Conservation (phyloP, 92 coral and sea anemone species). For the Zoanthus gigantus region DNA sequence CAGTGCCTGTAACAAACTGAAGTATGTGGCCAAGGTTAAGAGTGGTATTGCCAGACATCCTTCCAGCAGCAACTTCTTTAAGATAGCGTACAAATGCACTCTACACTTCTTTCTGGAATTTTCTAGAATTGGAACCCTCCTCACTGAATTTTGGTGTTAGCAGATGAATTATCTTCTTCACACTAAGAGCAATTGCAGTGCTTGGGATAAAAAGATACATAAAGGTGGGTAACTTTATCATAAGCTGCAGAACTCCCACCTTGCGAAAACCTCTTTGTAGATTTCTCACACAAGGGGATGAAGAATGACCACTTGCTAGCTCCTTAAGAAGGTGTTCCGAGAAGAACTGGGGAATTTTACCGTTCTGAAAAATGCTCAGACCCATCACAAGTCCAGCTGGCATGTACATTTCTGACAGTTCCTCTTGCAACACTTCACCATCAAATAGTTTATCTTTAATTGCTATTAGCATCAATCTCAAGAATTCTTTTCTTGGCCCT, state of each 20-base stretch:
- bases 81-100: conserved; percentile 42
- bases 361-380: conserved; percentile 31
- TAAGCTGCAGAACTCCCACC: conserved; percentile 59
- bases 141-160: conserved; percentile 45
- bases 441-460: conserved; percentile 68
- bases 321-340: conserved; percentile 55
- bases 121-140: conserved; percentile 55
- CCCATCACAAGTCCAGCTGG: conserved; percentile 59
- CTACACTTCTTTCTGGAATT: conserved; percentile 49
- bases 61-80: conserved; percentile 55
- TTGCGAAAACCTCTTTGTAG: conserved; percentile 51
- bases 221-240: conserved; percentile 52
- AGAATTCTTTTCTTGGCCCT: conserved; percentile 32
- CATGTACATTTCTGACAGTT: conserved; percentile 53
- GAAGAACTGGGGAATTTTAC: conserved; percentile 52
- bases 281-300: conserved; percentile 57
- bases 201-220: conserved; percentile 54
- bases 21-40: conserved; percentile 55
- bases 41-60: conserved; percentile 29
- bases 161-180: conserved; percentile 39
- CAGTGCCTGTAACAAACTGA: conserved; percentile 63
- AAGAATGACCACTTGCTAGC: conserved; percentile 30
- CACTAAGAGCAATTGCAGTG: conserved; percentile 24
- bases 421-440: conserved; percentile 44
- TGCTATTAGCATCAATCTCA: conserved; percentile 17